Evolutionary conservation across 2,797 vertebrate species (phyloP), one percentile per base, ranked within the genome.

Genomic region (Anguilla obscura): DNA sequence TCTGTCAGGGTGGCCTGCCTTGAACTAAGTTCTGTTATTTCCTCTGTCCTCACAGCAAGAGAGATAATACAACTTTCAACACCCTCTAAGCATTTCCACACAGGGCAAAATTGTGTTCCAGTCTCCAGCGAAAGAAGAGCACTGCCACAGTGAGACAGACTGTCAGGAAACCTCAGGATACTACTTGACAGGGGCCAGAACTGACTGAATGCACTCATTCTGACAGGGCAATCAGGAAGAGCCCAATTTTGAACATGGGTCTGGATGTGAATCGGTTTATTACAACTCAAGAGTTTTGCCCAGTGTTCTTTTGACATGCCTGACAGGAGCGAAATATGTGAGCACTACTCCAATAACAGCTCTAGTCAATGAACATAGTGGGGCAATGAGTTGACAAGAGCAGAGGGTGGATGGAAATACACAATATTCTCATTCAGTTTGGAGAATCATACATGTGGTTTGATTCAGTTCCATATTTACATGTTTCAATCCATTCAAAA

Each of bases 1-100:
- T 84, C 50, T 84, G 2, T 69, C 56, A 52, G 40, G 69, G 27
- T 84, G 60, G 48, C 58, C 7, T 71, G 8, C 48, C 21, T 82
- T 84, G 79, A 84, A 48, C 60, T 4, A n/a, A 58, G 30, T 83
- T 87, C 40, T 84, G 80, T 84, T 87, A 82, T 87, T 63, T 60
- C 56, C 27, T 84, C 83, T 30, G n/a, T 33, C 50, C 83, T 85
- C 40, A 82, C 79, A 48, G 79, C 79, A 50, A 82, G 79, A 33
- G 21, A 45, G 40, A 82, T 24, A 82, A 50, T 82, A 9, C 79
- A 82, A 21, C 79, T 82, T 82, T 45, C 24, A 48, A 45, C 40
- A 21, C 18, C 45, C 79, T 33, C 1, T 10, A 60, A n/a, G 40
- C 85, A 69, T 18, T 60, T 63, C 2, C 24, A 86, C 30, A 12